A percentile compares a stretch with the other conserved stretches of the same genome.
Evolutionary conservation across 2,113 vertebrate genomes (phyloP).

Genomic region (Lethenteron reissneri): DNA sequence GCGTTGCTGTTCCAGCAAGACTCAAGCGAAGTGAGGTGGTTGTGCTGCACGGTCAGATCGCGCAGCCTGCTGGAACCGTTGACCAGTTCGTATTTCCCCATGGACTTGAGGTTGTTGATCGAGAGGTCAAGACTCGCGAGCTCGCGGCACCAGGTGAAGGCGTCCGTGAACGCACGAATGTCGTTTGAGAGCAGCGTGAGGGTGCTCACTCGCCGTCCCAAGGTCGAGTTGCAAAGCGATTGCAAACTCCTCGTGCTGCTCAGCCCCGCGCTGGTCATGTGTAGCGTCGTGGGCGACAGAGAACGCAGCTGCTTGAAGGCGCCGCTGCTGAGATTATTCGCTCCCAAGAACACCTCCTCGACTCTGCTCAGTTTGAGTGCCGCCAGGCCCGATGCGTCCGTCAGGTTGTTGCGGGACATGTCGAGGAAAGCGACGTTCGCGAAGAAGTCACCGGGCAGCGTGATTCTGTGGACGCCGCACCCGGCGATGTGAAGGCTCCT

Average conservation of each 20-base stretch:
- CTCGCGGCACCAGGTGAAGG: conserved; percentile 18
- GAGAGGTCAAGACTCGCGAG: conserved; percentile 26
- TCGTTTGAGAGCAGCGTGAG: conserved; percentile 17
- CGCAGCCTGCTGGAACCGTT: not conserved
- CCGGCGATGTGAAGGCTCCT: conserved; percentile 17
- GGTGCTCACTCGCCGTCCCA: conserved; percentile 6
- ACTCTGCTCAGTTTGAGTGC: conserved; percentile 18
- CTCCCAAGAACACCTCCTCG: conserved; percentile 16
- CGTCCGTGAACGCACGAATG: rapidly evolving
- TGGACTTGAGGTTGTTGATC: conserved; percentile 14
- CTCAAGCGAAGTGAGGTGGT: conserved; percentile 16
- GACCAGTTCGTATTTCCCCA: conserved; percentile 16
- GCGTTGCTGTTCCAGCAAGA: conserved; percentile 11
- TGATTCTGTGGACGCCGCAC: conserved; percentile 24
- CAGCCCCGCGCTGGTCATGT: conserved; percentile 24
- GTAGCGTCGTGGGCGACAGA: conserved; percentile 16
- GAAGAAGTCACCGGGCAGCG: conserved; percentile 17
- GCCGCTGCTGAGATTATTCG: conserved; percentile 19
- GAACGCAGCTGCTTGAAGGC: conserved; percentile 18
- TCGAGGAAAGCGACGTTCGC: conserved; percentile 18
- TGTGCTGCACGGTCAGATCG: conserved; percentile 27
- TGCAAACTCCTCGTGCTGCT: not conserved
- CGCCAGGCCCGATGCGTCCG: conserved; percentile 15
- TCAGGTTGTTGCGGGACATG: conserved; percentile 25
- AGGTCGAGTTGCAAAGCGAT: conserved; percentile 19